A percentile compares a stretch with the other conserved stretches of the same genome.
Conservation (phyloP, 2,888 invertebrate genomes). For the Periphyllus acericola region DNA sequence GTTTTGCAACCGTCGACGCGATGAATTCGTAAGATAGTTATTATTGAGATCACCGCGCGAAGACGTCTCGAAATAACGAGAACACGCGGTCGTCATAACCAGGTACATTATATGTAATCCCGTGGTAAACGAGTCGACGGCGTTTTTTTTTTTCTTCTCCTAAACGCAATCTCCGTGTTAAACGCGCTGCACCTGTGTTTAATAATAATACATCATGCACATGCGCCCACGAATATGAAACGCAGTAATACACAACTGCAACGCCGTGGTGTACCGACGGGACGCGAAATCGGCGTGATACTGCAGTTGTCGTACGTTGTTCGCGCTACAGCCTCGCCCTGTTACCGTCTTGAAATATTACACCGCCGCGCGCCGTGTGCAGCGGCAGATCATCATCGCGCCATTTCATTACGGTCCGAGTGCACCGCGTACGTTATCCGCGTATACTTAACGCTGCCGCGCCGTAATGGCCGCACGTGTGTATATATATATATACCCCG, state of each 20-base stretch:
- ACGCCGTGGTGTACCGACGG: background rate
- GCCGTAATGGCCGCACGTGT: background rate
- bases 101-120: too few relatives aligned
- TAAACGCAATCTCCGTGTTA: too few relatives aligned
- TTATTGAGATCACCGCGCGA: too few relatives aligned
- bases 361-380: too few relatives aligned
- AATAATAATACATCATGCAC: background rate
- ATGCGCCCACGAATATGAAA: too few relatives aligned
- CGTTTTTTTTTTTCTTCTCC: too few relatives aligned
- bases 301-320: background rate
- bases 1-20: background rate
- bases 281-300: background rate
- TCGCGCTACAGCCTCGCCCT: constrained; percentile 21
- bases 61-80: too few relatives aligned
- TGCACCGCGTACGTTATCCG: background rate
- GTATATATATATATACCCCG: too few relatives aligned
- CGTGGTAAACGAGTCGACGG: too few relatives aligned
- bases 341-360: constrained; percentile 15
- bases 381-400: background rate
- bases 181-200: background rate
- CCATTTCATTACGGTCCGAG: background rate
- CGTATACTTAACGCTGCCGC: too few relatives aligned
- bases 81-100: too few relatives aligned
- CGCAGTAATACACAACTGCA: too few relatives aligned
- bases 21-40: background rate